These are phyloP conservation scores for Coptodon bakossiorum DNA, from an alignment of 2,113 vertebrate genomes.

Conservation along the genomic window DNA sequence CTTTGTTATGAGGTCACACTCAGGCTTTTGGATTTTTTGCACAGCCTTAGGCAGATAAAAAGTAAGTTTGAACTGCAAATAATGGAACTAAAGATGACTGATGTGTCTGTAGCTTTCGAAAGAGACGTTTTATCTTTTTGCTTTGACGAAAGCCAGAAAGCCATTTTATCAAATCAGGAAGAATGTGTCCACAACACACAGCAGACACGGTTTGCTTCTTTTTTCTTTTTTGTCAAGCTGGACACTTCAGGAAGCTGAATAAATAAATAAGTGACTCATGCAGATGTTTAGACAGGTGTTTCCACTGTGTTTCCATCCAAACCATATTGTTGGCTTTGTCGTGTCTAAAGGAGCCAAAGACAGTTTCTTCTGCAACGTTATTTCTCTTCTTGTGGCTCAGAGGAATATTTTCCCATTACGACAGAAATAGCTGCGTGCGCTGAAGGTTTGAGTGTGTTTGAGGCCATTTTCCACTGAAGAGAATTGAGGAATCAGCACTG, in stretches of 20 bases:
- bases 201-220: background rate
- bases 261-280: slow-evolving; percentile 22
- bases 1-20: background rate
- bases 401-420: slow-evolving; percentile 35
- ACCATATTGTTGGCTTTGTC: slow-evolving; percentile 19
- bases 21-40: background rate
- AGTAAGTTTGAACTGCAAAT: background rate
- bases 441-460: background rate
- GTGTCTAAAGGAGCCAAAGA: slow-evolving; percentile 33
- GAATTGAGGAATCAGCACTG: slow-evolving; percentile 13
- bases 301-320: background rate
- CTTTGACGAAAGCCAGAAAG: background rate
- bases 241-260: background rate
- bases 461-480: slow-evolving; percentile 34
- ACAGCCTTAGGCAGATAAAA: background rate
- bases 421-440: slow-evolving; percentile 11
- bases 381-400: slow-evolving; percentile 26
- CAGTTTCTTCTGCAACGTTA: background rate
- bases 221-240: background rate
- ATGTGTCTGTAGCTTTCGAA: background rate
- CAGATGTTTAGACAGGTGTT: slow-evolving; percentile 66
- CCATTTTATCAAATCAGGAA: background rate
- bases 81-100: background rate
- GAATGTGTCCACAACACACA: background rate
- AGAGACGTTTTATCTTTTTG: background rate